phyloP scores from a whole-genome alignment of 1,140 invertebrate genomes.

The Ceratitis capitata region DNA sequence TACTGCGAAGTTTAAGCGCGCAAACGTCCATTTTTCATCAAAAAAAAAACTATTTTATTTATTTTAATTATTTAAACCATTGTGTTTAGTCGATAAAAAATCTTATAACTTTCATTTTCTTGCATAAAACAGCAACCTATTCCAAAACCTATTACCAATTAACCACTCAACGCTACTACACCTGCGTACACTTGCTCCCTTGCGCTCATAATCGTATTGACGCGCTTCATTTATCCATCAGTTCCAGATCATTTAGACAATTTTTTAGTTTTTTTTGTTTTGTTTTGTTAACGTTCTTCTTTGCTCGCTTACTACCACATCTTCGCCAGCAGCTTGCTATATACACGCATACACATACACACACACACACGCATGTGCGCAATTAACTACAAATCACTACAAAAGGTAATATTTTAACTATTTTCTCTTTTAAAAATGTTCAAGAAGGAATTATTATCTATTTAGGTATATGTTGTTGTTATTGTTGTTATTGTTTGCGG shows the following conservation, averaged over 20 bases:
- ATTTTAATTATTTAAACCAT: too few relatives aligned
- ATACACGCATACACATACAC: not conserved
- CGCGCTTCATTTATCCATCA: constrained; percentile 7
- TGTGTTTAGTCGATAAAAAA: too few relatives aligned
- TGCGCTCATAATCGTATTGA: not conserved
- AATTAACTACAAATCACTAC: not conserved
- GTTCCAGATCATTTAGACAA: not conserved
- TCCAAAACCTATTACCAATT: too few relatives aligned
- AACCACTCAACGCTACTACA: not conserved
- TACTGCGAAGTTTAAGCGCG: too few relatives aligned
- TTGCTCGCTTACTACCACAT: not conserved
- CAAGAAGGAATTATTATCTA: too few relatives aligned
- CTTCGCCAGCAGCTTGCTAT: too few relatives aligned
- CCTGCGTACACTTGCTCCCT: not conserved
- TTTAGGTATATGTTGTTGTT: too few relatives aligned
- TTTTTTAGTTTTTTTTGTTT: not conserved
- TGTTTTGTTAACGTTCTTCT: too few relatives aligned
- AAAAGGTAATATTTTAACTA: constrained; percentile 21
- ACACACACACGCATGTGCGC: not conserved
- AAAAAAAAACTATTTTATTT: too few relatives aligned
- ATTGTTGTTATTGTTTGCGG: not conserved
- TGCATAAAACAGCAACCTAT: too few relatives aligned
- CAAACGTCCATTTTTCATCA: too few relatives aligned
- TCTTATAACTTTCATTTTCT: too few relatives aligned
- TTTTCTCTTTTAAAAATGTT: not conserved